Base-by-base conservation (phyloP, 2,888 invertebrate genomes). In the Cerastoderma edule region DNA sequence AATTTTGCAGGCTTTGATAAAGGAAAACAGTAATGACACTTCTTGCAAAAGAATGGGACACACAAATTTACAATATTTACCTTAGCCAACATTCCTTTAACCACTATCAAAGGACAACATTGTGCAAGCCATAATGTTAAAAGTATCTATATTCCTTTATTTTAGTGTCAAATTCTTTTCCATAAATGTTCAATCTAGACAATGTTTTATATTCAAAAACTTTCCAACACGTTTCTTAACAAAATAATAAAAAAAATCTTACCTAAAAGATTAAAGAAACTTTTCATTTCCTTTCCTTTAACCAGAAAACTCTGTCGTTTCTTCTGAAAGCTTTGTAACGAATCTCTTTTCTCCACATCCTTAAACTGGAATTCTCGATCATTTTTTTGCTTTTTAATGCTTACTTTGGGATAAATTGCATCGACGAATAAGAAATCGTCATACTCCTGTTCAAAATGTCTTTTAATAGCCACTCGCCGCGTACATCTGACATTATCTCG, bases 201-300 rank as follows among this genome's bases (percentile, higher is more conserved):
- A n/a, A n/a, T n/a, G n/a, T n/a, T n/a, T n/a, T n/a, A n/a, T n/a
- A n/a, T n/a, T n/a, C n/a, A n/a, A n/a, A n/a, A n/a, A n/a, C n/a
- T n/a, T n/a, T n/a, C n/a, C n/a, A n/a, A n/a, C n/a, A n/a, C n/a
- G n/a, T n/a, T n/a, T n/a, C n/a, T n/a, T n/a, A n/a, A n/a, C n/a
- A n/a, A n/a, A n/a, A n/a, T n/a, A n/a, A n/a, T 13, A 57, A 28
- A 57, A 28, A 28, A 27, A 3, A 56, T 27, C 54, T 39, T 83
- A 89, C 90, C 88, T 46, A 88, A 66, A 28, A 90, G 83, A 27
- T 83, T 79, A 70, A 91, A 91, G 79, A 87, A 91, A 53, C 86
- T 85, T 72, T 84, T 85, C 89, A 90, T 90, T 80, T 91, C 91
- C 70, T 86, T 89, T 56, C 85, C 83, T 73, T 82, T 85, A 2